Evolutionary conservation across 2,113 vertebrate species (phyloP).

Genomic region (Stegastes partitus): DNA sequence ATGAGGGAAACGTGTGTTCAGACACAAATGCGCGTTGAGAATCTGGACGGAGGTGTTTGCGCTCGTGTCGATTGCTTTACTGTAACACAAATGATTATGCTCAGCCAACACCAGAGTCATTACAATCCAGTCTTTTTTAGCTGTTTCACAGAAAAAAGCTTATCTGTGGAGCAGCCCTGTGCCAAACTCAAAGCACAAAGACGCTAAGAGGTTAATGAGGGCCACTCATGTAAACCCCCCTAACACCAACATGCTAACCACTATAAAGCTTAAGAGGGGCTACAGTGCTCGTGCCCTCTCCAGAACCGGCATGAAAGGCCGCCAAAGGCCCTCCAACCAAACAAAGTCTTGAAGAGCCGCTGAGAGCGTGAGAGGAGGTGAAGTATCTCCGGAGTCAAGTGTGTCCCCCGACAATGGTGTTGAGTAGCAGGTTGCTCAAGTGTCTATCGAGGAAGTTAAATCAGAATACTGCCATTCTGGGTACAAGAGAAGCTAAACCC

Average conservation of each 20-base stretch:
- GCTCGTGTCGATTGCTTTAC: conserved; percentile 20
- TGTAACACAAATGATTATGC: conserved; percentile 36
- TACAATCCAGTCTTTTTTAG: conserved; percentile 72
- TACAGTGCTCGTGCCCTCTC: conserved; percentile 62
- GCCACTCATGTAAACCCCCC: conserved; percentile 75
- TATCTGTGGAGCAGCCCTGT: conserved; percentile 72
- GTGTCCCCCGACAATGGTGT: conserved; percentile 63
- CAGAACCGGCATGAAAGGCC: conserved; percentile 51
- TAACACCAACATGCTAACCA: conserved; percentile 74
- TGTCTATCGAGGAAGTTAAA: conserved; percentile 72
- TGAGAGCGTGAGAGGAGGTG: conserved; percentile 70
- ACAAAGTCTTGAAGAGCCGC: conserved; percentile 75
- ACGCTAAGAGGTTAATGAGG: conserved; percentile 78
- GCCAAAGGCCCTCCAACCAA: conserved; percentile 57
- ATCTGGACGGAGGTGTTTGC: conserved; percentile 17
- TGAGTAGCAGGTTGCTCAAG: conserved; percentile 63
- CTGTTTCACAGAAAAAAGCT: conserved; percentile 66
- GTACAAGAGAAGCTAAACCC: conserved; percentile 76
- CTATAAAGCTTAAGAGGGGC: conserved; percentile 76
- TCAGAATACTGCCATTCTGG: conserved; percentile 66
- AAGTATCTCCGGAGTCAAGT: conserved; percentile 76
- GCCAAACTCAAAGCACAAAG: conserved; percentile 79
- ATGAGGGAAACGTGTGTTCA: conserved; percentile 20
- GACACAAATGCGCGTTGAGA: neutral
- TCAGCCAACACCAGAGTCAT: conserved; percentile 68